Evolutionary conservation across 1,140 invertebrate genomes (phyloP), one percentile per base, ranked within the genome.

Genomic region (Eriocheir sinensis): DNA sequence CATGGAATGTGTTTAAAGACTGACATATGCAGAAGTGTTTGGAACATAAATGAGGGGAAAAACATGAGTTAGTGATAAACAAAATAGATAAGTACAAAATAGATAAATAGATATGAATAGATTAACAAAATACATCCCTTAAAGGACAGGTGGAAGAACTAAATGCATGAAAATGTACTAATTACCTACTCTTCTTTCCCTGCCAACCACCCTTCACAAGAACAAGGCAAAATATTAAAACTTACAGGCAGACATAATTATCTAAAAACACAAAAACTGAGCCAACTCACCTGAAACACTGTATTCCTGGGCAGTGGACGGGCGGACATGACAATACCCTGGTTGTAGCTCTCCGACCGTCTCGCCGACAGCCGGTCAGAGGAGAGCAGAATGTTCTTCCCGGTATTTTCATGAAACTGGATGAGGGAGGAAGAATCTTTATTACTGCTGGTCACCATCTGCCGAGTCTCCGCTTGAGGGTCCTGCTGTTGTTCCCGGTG

Each of bases 271-370:
- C 0, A 1, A 48, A 41, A 9, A 41, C 40, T 60, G 0, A 0
- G 38, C 21, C 0, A 91, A 81, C 81, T 86, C 92, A 97, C 97
- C 96, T 97, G 97, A 95, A 98, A 98, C 72, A 98, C 96, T 95
- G 97, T 97, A 89, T 97, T 97, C 93, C 97, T 97, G 91, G 97
- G 96, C 72, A 98, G 96, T 60, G 97, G 97, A 95, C 97, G 97
- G 96, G 96, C 97, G 34, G 97, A 97, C 96, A 98, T 97, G 3
- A 98, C 97, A 79, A 98, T 96, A 3, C 98, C 98, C 96, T 98
- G 98, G 96, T 98, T 98, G 96, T 98, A 98, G 96, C 98, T 98
- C 8, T 98, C 97, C 21, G 97, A 97, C 96, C 98, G 97, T 93
- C 96, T 97, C 0, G 98, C 98, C 21, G 97, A 97, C 34, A 97